Conservation (phyloP, 2,113 vertebrate species). For the Heptranchias perlo region DNA sequence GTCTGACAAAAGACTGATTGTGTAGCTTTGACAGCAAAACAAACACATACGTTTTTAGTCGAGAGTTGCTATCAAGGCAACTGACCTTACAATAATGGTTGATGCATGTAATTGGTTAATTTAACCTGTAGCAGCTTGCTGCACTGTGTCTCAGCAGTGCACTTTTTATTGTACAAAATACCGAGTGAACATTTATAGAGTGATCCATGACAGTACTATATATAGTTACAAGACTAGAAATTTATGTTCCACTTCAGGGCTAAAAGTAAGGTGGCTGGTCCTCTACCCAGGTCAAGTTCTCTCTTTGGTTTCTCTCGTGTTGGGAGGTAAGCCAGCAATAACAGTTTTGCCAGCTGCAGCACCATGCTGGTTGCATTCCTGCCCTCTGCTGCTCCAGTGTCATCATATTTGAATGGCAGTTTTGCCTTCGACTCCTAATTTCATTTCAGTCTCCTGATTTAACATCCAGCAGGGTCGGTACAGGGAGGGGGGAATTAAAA, state of each 20-base stretch:
- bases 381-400: neutral
- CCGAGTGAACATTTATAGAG: neutral
- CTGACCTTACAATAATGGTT: neutral
- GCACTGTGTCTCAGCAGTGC: neutral
- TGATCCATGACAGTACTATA: neutral
- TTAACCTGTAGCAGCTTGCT: neutral
- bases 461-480: too few relatives aligned
- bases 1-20: neutral
- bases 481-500: neutral
- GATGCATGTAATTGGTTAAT: neutral
- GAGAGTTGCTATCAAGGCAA: neutral
- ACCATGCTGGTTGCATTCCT: neutral
- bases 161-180: neutral
- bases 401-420: neutral
- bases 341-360: neutral
- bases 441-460: too few relatives aligned
- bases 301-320: too few relatives aligned
- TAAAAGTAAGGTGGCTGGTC: neutral
- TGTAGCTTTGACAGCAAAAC: neutral
- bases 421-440: neutral
- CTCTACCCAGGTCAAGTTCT: neutral
- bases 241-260: neutral
- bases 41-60: neutral
- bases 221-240: neutral
- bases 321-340: too few relatives aligned